phyloP scores from a whole-genome alignment of 2,113 vertebrate species.

The Herpailurus yagouaroundi region DNA sequence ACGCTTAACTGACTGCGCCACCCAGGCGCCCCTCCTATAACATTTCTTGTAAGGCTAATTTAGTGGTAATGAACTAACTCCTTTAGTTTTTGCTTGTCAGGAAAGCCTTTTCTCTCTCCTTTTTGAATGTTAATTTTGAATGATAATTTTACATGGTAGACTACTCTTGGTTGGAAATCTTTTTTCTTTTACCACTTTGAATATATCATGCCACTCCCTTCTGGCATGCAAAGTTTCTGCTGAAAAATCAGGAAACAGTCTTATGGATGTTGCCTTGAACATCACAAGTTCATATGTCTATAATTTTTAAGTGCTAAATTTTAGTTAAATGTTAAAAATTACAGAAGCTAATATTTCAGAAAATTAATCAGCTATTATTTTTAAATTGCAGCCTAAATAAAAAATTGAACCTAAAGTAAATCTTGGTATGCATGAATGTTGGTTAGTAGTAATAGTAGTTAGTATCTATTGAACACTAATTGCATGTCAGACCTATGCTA shows the following conservation, averaged over 20 bases:
- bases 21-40: too few species aligned
- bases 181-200: neutral
- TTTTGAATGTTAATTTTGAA: neutral
- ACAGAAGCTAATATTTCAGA: neutral
- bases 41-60: neutral
- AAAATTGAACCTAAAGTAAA: neutral
- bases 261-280: neutral
- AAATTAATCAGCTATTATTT: neutral
- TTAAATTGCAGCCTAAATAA: neutral
- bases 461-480: neutral
- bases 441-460: neutral
- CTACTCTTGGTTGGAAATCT: neutral
- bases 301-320: neutral
- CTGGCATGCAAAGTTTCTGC: neutral
- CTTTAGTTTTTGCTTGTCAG: neutral
- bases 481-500: neutral
- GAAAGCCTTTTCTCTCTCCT: neutral
- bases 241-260: neutral
- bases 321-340: neutral
- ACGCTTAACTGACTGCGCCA: too few species aligned
- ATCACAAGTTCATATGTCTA: neutral
- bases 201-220: neutral
- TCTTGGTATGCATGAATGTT: neutral
- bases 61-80: neutral
- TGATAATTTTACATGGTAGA: neutral